Base-by-base conservation (phyloP, 2,797 vertebrate species). In the Anabacerthia variegaticeps region DNA sequence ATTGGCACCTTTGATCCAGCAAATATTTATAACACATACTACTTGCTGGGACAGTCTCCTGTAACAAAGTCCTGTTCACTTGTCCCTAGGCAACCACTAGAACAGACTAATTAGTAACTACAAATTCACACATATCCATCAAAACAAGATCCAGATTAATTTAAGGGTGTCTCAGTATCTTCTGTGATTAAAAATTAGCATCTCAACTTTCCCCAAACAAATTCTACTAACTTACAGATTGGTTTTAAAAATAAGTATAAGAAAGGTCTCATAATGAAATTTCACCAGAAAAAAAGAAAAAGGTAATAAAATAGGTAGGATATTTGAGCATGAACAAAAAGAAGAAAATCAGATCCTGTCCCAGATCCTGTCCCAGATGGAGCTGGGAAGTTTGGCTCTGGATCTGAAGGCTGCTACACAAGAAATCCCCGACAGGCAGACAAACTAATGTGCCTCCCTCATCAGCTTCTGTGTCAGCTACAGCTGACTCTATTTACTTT, bases 401-500 rank as follows among this genome's bases (percentile, higher is more conserved):
- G 95, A 93, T 92, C 93, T 94, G 89, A 95, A 76, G 58, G 69
- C 82, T 92, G 82, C 76, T 81, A 12, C n/a, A 95, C 78, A 87
- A 91, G 92, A 79, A 67, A n/a, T 68, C 49, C 91, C 51, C 0
- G 4, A 66, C 65, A 65, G 78, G 63, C 84, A 76, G 55, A 75
- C 44, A 88, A 91, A 90, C 87, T 83, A 67, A 41, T 46, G 81
- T 83, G 48, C 81, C 83, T 96, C 85, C 87, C 87, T 90, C 75
- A 6, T 93, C 95, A 77, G 95, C 92, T 95, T 92, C 93, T 92
- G 78, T 92, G 87, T 92, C 95, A 95, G 92, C 91, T 83, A 81
- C 84, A 65, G 88, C 89, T 91, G 92, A 93, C 81, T 96, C 91
- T 81, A 75, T 96, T 93, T 95, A 67, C 94, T 97, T 96, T 89